Evolutionary conservation across 2,797 vertebrate species (phyloP).

Genomic region (Lepilemur ruficaudatus): DNA sequence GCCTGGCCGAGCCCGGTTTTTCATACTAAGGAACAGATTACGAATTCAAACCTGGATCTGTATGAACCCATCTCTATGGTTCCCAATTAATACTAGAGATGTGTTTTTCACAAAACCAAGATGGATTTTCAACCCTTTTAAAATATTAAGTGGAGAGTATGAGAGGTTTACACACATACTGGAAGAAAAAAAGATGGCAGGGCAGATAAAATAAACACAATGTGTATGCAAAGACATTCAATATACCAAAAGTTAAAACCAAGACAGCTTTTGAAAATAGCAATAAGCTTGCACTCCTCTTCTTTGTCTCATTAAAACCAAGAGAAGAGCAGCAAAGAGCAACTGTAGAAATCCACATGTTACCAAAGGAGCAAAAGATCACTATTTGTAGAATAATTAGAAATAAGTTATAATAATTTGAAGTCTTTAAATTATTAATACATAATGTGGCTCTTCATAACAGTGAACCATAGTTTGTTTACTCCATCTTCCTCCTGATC

Average conservation of each 20-base stretch:
- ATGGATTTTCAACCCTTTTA: neutral
- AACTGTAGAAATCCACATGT: neutral
- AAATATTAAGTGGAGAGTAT: neutral
- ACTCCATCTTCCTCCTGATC: neutral
- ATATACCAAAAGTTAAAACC: neutral
- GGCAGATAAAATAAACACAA: neutral
- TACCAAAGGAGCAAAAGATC: neutral
- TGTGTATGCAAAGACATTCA: neutral
- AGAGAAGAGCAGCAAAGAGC: neutral
- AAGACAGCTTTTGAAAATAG: neutral
- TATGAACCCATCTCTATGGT: neutral
- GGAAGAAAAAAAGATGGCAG: neutral
- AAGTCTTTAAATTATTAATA: neutral
- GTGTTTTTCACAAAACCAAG: neutral
- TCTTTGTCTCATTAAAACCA: neutral
- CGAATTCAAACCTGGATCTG: neutral
- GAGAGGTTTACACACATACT: neutral
- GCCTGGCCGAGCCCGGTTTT: neutral
- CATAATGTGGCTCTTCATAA: neutral
- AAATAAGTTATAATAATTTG: neutral
- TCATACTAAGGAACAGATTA: neutral
- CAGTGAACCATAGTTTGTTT: neutral
- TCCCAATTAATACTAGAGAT: neutral
- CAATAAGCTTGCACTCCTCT: neutral
- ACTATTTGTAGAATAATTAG: neutral